Conservation (phyloP, 2,113 vertebrate genomes). For the Globicephala melas region DNA sequence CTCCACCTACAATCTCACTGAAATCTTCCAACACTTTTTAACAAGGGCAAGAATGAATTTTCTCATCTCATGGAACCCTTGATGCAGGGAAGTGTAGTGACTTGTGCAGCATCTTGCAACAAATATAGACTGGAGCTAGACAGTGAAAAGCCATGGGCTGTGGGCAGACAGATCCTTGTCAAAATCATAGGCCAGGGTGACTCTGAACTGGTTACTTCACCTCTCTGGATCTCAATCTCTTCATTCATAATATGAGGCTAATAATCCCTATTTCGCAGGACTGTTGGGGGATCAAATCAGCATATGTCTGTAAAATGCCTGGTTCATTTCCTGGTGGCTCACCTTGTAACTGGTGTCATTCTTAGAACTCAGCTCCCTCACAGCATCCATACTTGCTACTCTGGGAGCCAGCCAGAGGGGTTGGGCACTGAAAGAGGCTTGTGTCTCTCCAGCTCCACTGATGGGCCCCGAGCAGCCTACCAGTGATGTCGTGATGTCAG, state of each 20-base stretch:
- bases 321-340: neutral
- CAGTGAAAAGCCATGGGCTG: neutral
- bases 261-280: neutral
- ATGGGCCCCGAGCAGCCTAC: neutral
- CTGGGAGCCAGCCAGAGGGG: neutral
- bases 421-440: neutral
- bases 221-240: neutral
- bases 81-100: neutral
- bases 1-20: neutral
- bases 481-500: neutral
- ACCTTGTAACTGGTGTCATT: neutral
- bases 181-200: neutral
- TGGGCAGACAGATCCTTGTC: neutral
- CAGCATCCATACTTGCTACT: neutral
- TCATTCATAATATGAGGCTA: neutral
- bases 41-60: neutral
- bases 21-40: neutral
- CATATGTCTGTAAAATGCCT: neutral
- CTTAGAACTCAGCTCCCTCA: neutral
- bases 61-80: neutral
- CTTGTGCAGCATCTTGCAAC: neutral
- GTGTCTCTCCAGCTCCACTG: neutral
- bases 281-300: neutral
- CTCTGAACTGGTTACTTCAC: neutral
- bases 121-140: neutral